These are phyloP conservation scores for Eulemur macaco DNA, from an alignment of 2,113 vertebrate genomes.

Conservation along the genomic window DNA sequence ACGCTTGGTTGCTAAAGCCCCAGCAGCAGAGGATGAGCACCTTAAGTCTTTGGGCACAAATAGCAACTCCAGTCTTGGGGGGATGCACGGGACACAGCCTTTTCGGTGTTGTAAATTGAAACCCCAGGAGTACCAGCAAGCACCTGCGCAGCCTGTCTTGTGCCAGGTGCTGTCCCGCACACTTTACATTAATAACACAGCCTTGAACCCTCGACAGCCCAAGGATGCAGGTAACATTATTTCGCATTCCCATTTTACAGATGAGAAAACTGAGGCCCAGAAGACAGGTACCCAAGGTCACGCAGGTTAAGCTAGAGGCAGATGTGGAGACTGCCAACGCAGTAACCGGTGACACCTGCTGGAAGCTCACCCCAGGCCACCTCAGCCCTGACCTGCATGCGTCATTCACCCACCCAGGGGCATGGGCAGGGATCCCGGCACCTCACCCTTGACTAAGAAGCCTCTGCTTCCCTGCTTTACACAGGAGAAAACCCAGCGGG, in stretches of 20 bases:
- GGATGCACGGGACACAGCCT: not conserved
- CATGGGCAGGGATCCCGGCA: not conserved
- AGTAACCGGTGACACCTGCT: not conserved
- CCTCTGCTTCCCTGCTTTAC: not conserved
- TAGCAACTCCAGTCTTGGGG: not conserved
- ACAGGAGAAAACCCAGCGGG: not conserved
- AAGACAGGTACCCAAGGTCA: accelerated
- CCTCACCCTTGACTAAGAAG: not conserved
- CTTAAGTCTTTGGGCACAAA: not conserved
- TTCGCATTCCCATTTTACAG: not conserved
- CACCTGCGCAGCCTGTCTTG: not conserved
- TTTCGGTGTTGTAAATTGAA: too few relatives aligned
- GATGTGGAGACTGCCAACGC: not conserved
- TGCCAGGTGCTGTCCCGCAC: not conserved
- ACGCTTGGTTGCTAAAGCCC: not conserved
- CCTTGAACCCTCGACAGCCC: not conserved
- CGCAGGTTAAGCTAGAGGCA: not conserved
- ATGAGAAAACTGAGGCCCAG: not conserved
- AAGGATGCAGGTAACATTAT: accelerated
- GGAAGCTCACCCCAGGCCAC: too few relatives aligned
- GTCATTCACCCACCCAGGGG: accelerated
- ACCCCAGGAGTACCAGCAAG: not conserved
- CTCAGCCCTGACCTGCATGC: accelerated
- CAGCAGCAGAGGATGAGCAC: accelerated
- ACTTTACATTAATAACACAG: not conserved